Conservation (phyloP, 2,888 invertebrate genomes). For the Polyommatus iphigenia region DNA sequence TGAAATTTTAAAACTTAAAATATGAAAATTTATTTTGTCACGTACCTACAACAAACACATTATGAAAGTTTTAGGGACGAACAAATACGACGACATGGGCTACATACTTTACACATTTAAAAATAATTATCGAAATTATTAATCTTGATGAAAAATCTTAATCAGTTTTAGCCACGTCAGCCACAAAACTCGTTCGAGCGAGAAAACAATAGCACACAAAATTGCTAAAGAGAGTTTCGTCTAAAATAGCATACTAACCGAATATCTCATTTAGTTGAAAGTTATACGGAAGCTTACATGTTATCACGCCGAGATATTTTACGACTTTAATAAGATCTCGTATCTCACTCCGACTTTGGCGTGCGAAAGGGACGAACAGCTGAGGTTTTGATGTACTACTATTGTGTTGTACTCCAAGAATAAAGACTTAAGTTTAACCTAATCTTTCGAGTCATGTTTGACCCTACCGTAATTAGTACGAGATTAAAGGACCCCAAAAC, state of each 20-base stretch:
- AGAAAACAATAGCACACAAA: slow-evolving; percentile 1
- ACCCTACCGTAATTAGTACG: slow-evolving; percentile 24
- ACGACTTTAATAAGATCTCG: slow-evolving; percentile 25
- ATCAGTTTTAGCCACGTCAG: background rate
- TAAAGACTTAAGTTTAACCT: slow-evolving; percentile 27
- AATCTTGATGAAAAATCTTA: background rate
- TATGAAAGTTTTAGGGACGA: too few relatives aligned
- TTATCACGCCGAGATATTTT: slow-evolving; percentile 28
- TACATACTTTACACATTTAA: too few relatives aligned
- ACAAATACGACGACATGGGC: too few relatives aligned
- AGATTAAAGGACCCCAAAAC: slow-evolving; percentile 27
- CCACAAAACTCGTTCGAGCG: background rate
- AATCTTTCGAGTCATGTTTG: slow-evolving; percentile 26
- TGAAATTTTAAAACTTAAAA: background rate
- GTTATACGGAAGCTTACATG: slow-evolving; percentile 25
- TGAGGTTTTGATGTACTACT: slow-evolving; percentile 22
- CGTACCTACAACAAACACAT: too few relatives aligned
- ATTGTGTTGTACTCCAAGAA: slow-evolving; percentile 14
- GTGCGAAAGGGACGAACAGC: background rate
- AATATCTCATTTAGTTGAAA: slow-evolving; percentile 29
- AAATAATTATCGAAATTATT: too few relatives aligned
- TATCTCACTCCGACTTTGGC: slow-evolving; percentile 7
- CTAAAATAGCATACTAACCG: slow-evolving; percentile 22
- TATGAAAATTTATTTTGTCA: too few relatives aligned
- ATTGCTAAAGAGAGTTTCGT: slow-evolving; percentile 5